A percentile compares a stretch with the other conserved stretches of the same genome.
phyloP scores from a whole-genome alignment of 2,888 invertebrate genomes.

The Spialia ferax region DNA sequence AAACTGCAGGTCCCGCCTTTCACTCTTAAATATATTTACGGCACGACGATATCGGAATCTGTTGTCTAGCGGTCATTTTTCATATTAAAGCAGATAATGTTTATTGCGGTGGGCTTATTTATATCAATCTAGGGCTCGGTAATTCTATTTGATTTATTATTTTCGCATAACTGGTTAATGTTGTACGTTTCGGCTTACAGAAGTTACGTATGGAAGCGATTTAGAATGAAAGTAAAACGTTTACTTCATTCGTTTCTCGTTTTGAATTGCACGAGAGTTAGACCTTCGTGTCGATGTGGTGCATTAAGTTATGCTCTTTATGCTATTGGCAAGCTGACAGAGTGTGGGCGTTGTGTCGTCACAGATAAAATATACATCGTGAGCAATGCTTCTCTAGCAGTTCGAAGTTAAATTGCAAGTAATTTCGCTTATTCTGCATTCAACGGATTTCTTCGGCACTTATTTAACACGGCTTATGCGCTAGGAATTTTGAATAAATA shows the following conservation, averaged over 20 bases:
- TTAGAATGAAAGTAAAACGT: conserved; percentile 35
- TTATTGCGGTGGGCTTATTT: conserved; percentile 37
- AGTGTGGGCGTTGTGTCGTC: conserved; percentile 38
- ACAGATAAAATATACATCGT: conserved; percentile 38
- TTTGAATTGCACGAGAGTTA: conserved; percentile 7
- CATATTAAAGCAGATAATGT: conserved; percentile 41
- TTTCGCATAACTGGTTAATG: conserved; percentile 24
- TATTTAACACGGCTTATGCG: conserved; percentile 32
- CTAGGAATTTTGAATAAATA: conserved; percentile 32
- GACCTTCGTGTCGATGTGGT: not conserved
- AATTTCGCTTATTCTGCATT: conserved; percentile 38
- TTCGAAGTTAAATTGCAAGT: conserved; percentile 38
- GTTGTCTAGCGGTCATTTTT: conserved; percentile 41
- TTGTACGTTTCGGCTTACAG: conserved; percentile 28
- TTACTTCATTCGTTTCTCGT: conserved; percentile 30
- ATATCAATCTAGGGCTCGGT: conserved; percentile 40
- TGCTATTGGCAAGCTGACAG: conserved; percentile 38
- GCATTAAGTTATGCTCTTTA: conserved; percentile 39
- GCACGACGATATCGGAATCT: conserved; percentile 34
- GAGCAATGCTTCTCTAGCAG: conserved; percentile 31
- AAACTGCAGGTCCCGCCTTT: conserved; percentile 49
- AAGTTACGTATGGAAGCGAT: conserved; percentile 33
- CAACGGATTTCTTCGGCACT: conserved; percentile 34
- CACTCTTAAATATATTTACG: conserved; percentile 38
- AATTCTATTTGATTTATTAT: conserved; percentile 37